Evolutionary conservation across 2,113 vertebrate species (phyloP).

Genomic region (Columbina picui): DNA sequence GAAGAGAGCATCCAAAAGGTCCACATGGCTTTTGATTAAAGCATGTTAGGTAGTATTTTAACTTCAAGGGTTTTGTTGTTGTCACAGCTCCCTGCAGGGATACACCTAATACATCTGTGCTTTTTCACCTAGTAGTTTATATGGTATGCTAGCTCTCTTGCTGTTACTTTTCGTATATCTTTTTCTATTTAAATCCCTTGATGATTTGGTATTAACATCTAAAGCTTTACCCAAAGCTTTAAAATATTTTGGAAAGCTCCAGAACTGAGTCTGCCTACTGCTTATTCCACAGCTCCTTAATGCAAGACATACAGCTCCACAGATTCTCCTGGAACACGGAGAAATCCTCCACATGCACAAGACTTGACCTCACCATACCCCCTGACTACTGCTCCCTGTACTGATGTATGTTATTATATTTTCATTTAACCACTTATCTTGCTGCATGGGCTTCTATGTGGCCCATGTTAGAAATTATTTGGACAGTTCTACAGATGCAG

Average conservation of each 20-base stretch:
- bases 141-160: neutral
- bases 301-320: neutral
- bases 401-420: neutral
- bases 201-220: neutral
- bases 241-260: neutral
- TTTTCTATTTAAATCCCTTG: neutral
- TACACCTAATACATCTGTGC: neutral
- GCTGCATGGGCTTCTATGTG: neutral
- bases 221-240: neutral
- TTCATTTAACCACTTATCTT: neutral
- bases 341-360: neutral
- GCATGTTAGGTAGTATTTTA: neutral
- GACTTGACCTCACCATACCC: neutral
- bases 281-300: neutral
- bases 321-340: neutral
- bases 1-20: constrained; percentile 36
- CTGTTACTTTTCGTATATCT: neutral
- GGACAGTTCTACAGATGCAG: neutral
- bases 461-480: neutral
- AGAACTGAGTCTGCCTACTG: neutral
- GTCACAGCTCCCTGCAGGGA: neutral
- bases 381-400: neutral
- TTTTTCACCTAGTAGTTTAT: neutral
- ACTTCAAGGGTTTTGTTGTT: constrained; percentile 33
- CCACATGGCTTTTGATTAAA: constrained; percentile 50